Percentiles rank a stretch among this genome's conserved stretches.
These are phyloP conservation scores for Trididemnum nubilum DNA, from an alignment of 23 tunicate genomes.

Conservation along the genomic window DNA sequence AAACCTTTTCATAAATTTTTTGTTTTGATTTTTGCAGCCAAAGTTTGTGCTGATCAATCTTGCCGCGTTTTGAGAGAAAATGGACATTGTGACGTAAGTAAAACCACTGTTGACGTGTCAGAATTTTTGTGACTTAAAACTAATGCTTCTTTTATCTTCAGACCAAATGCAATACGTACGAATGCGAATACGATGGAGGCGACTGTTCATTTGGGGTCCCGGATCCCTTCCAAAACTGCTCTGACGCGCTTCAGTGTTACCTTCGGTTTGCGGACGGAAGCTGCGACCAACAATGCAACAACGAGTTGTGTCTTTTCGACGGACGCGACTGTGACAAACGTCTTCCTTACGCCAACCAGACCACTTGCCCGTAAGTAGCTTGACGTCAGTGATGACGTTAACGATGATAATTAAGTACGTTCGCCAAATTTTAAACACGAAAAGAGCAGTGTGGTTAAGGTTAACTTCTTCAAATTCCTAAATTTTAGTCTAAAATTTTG, in stretches of 20 bases:
- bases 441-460: neutral
- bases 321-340: slow-evolving; percentile 82
- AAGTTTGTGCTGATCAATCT: slow-evolving; percentile 34
- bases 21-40: too few species aligned
- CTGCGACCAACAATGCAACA: slow-evolving; percentile 89
- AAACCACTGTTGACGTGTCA: too few species aligned
- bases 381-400: too few species aligned
- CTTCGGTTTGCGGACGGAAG: slow-evolving; percentile 67
- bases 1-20: too few species aligned
- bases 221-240: slow-evolving; percentile 77
- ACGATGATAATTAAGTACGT: too few species aligned
- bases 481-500: too few species aligned
- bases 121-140: neutral
- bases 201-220: slow-evolving; percentile 73
- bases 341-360: too few species aligned
- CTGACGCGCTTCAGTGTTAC: slow-evolving; percentile 60
- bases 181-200: slow-evolving; percentile 90
- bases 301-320: slow-evolving; percentile 79
- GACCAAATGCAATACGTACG: slow-evolving; percentile 69
- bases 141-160: neutral
- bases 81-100: slow-evolving; percentile 66
- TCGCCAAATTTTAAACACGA: neutral
- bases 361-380: slow-evolving; percentile 79
- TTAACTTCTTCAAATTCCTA: too few species aligned
- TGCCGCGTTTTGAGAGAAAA: slow-evolving; percentile 35